Conservation (phyloP, 30 jellyfish, hydroid and myxozoan genomes). For the Euphysa ruthae region DNA sequence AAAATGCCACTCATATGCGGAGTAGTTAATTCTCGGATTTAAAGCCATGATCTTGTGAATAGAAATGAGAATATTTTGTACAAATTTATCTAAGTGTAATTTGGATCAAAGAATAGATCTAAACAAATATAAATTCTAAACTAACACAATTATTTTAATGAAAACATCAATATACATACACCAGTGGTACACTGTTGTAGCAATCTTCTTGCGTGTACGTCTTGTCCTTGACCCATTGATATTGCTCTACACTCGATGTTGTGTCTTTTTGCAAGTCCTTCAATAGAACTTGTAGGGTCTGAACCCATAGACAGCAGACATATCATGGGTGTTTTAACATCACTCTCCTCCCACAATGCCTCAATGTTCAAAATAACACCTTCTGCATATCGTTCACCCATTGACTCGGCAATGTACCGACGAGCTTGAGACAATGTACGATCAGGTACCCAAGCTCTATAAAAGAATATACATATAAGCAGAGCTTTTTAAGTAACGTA, state of each 20-base stretch:
- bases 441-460: slow-evolving; percentile 89
- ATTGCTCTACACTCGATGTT: slow-evolving; percentile 83
- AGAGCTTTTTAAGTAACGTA: no score
- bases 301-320: slow-evolving; percentile 93
- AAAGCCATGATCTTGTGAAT: no score
- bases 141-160: no score
- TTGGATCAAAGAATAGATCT: no score
- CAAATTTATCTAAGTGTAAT: no score
- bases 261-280: slow-evolving; percentile 71
- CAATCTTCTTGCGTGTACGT: slow-evolving; percentile 81
- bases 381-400: slow-evolving; percentile 76
- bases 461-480: neutral
- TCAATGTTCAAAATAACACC: slow-evolving; percentile 81
- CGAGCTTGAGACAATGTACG: slow-evolving; percentile 90
- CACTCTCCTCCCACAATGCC: slow-evolving; percentile 89
- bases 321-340: slow-evolving; percentile 60
- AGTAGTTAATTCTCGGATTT: no score
- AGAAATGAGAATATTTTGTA: no score
- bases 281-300: slow-evolving; percentile 90
- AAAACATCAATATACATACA: no score
- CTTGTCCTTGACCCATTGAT: slow-evolving; percentile 98
- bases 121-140: no score
- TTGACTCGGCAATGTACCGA: slow-evolving; percentile 66
- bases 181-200: slow-evolving; percentile 71
- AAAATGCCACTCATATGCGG: no score